These are phyloP conservation scores for Pygoscelis antarcticus DNA, from an alignment of 2,113 vertebrate genomes.

Conservation along the genomic window DNA sequence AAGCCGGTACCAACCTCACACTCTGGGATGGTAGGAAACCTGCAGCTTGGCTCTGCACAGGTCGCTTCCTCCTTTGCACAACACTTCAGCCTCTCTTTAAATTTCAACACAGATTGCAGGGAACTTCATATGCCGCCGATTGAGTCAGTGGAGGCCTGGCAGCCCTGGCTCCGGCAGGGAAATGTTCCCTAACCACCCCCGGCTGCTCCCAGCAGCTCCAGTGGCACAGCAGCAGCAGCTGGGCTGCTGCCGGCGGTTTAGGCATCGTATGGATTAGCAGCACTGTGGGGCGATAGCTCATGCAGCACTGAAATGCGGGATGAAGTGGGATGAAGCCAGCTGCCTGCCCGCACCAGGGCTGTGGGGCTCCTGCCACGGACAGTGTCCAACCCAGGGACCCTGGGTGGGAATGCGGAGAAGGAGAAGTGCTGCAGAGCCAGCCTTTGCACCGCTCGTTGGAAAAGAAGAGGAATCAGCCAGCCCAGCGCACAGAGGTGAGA, in stretches of 20 bases:
- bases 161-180: neutral
- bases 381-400: neutral
- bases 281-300: rapidly evolving
- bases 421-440: neutral
- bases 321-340: neutral
- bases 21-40: neutral
- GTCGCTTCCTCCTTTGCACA: neutral
- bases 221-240: neutral
- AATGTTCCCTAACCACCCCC: neutral
- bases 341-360: neutral
- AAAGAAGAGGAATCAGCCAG: neutral
- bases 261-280: neutral
- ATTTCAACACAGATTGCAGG: neutral
- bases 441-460: rapidly evolving
- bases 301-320: neutral
- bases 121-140: neutral
- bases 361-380: rapidly evolving
- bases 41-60: neutral
- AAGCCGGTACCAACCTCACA: neutral
- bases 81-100: neutral
- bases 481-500: rapidly evolving
- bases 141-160: neutral
- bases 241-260: neutral
- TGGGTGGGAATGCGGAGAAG: neutral
- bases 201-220: neutral